Percentiles rank a stretch among this genome's conserved stretches.
Evolutionary conservation across 2,113 vertebrate species (phyloP).

Genomic region (Chiloscyllium plagiosum): DNA sequence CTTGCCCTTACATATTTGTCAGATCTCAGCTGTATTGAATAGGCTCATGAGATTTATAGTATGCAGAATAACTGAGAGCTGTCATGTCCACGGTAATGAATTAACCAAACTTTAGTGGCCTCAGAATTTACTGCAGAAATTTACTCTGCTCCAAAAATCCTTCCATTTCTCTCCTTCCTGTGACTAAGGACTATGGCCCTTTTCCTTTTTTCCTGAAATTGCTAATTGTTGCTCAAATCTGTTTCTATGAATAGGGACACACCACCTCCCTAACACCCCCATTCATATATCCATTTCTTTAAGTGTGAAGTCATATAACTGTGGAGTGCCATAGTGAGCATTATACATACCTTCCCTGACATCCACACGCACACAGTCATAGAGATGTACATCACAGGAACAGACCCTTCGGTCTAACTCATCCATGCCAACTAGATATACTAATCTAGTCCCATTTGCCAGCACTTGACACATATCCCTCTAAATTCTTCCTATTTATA

Average conservation of each 20-base stretch:
- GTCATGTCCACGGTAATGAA: not conserved
- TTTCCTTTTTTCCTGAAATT: not conserved
- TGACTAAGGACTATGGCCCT: no score
- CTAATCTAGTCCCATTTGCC: no score
- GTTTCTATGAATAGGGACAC: not conserved
- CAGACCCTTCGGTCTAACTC: no score
- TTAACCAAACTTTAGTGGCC: not conserved
- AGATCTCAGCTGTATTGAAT: not conserved
- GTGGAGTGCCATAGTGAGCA: not conserved
- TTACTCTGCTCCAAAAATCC: not conserved
- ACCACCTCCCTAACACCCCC: not conserved
- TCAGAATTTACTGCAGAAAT: not conserved
- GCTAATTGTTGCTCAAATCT: not conserved
- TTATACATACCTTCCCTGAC: not conserved
- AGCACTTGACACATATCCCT: no score
- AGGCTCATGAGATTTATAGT: not conserved
- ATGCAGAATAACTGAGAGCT: not conserved
- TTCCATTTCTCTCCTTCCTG: no score
- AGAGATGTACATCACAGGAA: no score
- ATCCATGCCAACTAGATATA: no score
- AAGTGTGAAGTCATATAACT: not conserved
- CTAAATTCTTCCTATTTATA: no score
- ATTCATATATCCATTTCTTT: not conserved
- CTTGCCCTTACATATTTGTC: not conserved
- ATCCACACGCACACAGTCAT: not conserved